These are phyloP conservation scores for Stegophylla sp. DNA, from an alignment of 2,888 invertebrate species.

Conservation along the genomic window DNA sequence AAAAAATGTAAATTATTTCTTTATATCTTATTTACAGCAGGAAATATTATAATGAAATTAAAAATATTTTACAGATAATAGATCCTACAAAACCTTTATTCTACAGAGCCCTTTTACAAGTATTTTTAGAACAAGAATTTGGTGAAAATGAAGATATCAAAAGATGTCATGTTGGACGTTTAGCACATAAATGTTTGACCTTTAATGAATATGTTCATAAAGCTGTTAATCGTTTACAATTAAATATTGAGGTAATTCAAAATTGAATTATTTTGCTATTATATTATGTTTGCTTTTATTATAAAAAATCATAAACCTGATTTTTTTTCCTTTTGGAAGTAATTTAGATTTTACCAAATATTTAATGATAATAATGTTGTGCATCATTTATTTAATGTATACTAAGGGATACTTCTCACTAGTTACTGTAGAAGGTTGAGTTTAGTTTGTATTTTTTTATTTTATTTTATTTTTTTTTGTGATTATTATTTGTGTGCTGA, in stretches of 20 bases:
- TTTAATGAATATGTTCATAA: constrained; percentile 76
- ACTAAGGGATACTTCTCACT: no score
- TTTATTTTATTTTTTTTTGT: no score
- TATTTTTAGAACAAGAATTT: constrained; percentile 67
- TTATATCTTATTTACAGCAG: neutral
- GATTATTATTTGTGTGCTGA: no score
- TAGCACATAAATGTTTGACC: constrained; percentile 70
- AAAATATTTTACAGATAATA: constrained; percentile 48
- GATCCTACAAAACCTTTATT: constrained; percentile 71
- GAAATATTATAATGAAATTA: neutral
- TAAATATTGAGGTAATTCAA: constrained; percentile 66
- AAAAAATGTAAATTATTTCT: constrained; percentile 65
- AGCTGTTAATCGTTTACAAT: constrained; percentile 72
- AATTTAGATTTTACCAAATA: no score
- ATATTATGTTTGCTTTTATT: neutral
- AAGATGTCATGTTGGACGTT: constrained; percentile 71
- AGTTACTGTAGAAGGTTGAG: no score
- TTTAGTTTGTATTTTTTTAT: no score
- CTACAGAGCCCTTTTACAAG: constrained; percentile 79
- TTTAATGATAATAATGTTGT: no score
- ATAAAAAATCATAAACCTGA: neutral
- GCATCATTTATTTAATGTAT: no score
- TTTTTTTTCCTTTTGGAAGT: no score
- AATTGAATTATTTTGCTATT: neutral
- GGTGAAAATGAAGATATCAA: constrained; percentile 65